Conservation (phyloP, 2,113 vertebrate species). For the Chloebia gouldiae region DNA sequence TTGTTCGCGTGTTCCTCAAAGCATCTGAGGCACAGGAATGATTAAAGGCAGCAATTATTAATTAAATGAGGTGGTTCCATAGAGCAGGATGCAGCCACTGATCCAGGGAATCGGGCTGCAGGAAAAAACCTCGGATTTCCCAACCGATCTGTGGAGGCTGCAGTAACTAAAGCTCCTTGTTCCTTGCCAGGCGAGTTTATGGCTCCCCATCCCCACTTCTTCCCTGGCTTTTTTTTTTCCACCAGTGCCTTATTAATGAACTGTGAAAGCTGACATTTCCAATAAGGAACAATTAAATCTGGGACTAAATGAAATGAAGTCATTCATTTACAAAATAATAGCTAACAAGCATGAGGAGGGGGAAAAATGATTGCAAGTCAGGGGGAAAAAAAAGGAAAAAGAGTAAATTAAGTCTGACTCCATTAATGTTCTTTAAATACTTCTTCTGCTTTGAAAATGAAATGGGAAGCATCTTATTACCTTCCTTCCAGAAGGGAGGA, state of each 20-base stretch:
- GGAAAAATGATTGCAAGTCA: constrained; percentile 47
- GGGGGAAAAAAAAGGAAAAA: not conserved
- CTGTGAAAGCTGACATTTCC: constrained; percentile 69
- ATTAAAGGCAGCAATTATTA: not conserved
- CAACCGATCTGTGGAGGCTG: not conserved
- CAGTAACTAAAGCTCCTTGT: not conserved
- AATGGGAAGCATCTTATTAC: constrained; percentile 52
- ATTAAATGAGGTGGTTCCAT: not conserved
- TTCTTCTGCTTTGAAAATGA: constrained; percentile 52
- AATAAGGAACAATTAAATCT: constrained; percentile 70
- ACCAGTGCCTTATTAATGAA: constrained; percentile 56
- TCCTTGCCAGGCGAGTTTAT: not conserved
- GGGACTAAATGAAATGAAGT: constrained; percentile 63
- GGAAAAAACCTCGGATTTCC: not conserved
- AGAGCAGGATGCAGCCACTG: not conserved
- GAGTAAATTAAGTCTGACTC: constrained; percentile 63
- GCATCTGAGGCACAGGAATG: not conserved
- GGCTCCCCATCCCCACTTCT: not conserved
- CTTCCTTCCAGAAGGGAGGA: not conserved
- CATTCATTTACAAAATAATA: constrained; percentile 71
- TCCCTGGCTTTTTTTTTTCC: not conserved
- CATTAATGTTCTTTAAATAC: constrained; percentile 55
- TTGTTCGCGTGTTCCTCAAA: not conserved
- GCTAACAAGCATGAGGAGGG: constrained; percentile 35
- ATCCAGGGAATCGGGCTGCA: not conserved